Evolutionary conservation across 2,888 invertebrate genomes (phyloP).

Genomic region (Eupithecia centaureata): DNA sequence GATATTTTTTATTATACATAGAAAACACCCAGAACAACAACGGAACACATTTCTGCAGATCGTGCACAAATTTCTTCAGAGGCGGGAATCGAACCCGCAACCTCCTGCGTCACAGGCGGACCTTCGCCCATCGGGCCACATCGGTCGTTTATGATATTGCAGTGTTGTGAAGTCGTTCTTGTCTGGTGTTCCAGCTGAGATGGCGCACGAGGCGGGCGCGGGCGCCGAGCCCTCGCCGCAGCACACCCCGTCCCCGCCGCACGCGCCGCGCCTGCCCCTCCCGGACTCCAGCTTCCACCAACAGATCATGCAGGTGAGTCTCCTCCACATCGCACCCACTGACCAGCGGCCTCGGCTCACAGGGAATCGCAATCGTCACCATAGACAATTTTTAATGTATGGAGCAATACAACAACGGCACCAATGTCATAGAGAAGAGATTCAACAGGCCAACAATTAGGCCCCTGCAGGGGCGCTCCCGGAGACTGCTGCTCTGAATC

Average conservation of each 20-base stretch:
- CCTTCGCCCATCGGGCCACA: too few species aligned
- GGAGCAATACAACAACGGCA: too few species aligned
- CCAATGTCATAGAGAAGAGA: not conserved
- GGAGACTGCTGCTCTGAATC: not conserved
- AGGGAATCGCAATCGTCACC: too few species aligned
- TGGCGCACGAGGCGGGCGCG: constrained; percentile 76
- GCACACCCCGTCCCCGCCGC: constrained; percentile 80
- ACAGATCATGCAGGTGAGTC: constrained; percentile 86
- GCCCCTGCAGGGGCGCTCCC: too few species aligned
- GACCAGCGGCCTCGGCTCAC: too few species aligned
- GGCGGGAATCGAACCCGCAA: too few species aligned
- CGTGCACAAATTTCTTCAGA: too few species aligned
- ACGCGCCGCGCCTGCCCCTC: constrained; percentile 79
- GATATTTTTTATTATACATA: too few species aligned
- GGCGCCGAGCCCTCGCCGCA: constrained; percentile 73
- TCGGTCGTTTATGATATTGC: too few species aligned
- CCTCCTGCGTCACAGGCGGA: too few species aligned
- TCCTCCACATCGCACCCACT: not conserved
- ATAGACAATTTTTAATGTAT: not conserved
- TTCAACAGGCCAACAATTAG: not conserved
- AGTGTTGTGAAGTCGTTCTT: not conserved
- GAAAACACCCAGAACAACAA: too few species aligned
- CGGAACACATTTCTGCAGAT: too few species aligned
- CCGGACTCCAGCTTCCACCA: constrained; percentile 87
- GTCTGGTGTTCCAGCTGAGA: constrained; percentile 63